Conservation (phyloP, 2,797 vertebrate species). For the Heterohyrax brucei region DNA sequence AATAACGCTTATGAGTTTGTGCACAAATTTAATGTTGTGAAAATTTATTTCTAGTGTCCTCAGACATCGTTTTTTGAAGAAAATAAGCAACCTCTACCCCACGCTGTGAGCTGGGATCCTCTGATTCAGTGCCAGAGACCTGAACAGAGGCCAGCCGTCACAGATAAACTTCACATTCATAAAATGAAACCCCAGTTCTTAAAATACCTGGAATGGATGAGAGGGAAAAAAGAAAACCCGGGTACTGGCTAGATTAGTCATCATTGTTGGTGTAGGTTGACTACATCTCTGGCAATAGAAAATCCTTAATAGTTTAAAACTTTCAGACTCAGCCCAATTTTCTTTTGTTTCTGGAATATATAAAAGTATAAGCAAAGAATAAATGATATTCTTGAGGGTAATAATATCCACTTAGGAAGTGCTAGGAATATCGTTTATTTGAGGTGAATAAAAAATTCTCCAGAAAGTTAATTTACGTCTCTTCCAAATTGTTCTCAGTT, state of each 20-base stretch:
- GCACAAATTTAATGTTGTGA: no score
- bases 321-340: constrained; percentile 22
- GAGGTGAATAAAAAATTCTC: background rate
- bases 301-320: background rate
- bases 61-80: constrained; percentile 38
- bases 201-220: constrained; percentile 20
- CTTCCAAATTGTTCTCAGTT: background rate
- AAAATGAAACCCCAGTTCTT: constrained; percentile 33
- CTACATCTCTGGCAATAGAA: background rate
- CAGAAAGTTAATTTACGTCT: background rate
- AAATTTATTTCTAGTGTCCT: background rate
- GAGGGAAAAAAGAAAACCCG: background rate
- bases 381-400: background rate
- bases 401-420: constrained; percentile 9
- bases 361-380: background rate
- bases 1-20: no score
- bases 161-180: background rate
- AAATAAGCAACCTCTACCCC: background rate
- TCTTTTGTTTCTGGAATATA: background rate
- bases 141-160: background rate
- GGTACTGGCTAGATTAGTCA: constrained; percentile 10
- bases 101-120: background rate
- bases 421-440: background rate
- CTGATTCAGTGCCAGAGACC: background rate
- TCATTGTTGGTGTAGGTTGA: background rate